Base-by-base conservation (phyloP, 2,113 vertebrate species). In the Ptychochromis oligacanthus region DNA sequence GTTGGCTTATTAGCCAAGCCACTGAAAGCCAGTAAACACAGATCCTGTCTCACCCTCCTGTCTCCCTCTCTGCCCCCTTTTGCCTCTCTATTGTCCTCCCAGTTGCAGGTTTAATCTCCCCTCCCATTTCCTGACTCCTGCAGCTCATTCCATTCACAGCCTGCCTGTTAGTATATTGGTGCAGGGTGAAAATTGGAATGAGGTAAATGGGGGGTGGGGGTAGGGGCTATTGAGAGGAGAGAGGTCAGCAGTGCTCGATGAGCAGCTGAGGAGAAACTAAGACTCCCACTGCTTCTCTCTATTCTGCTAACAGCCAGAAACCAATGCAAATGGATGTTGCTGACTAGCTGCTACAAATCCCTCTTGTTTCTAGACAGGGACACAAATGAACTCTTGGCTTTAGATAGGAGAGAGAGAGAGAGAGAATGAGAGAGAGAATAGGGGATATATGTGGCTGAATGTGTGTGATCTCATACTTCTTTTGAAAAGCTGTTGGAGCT, bases 241-340 rank as follows among this genome's bases (percentile, higher is more conserved):
- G 77, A 90, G 86, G 80, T 90, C 85, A 87, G 80, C 13, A 49
- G 83, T 49, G 59, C 40, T 81, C 54, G 77, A 79, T 75, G 80
- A 80, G 85, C 77, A 60, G 83, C 80, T 80, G 80, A 77, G 86
- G 43, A 81, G 59, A 78, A 81, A 70, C 58, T 24, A 49, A 55
- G 77, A 65, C 80, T 75, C 89, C 83, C 56, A 55, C 83, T 40
- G 86, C 59, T 80, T 79, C 65, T 28, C n/a, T 86, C 77, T 72
- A 72, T 83, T 81, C 49, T 54, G 8, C 31, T 61, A 82, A 81
- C 86, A 88, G 83, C 65, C 83, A 4, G 80, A 61, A 28, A 81
- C 64, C 59, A 38, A 83, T 83, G 89, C 59, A 83, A 81, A 88
- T 82, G 54, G 58, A 28, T 75, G 18, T 24, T 79, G 10, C 76